These are phyloP conservation scores for Geodia barretti DNA, from an alignment of 37 sponge, comb jelly and placozoan genomes.

Conservation along the genomic window DNA sequence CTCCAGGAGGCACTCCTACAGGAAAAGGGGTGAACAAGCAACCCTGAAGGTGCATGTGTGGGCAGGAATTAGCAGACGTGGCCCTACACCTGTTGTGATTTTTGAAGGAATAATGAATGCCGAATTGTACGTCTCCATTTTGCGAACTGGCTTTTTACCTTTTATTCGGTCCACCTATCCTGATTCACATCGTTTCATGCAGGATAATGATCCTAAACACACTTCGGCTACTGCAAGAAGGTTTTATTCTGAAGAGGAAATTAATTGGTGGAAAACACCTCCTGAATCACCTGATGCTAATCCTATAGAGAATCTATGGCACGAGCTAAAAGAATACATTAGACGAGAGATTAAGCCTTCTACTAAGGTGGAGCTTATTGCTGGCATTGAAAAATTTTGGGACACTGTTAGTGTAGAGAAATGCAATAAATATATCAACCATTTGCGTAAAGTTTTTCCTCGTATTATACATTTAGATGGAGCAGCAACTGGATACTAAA, in stretches of 20 bases:
- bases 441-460: slow-evolving; percentile 23
- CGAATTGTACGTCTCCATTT: slow-evolving; percentile 11
- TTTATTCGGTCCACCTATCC: slow-evolving; percentile 17
- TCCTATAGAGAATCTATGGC: slow-evolving; percentile 34
- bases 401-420: slow-evolving; percentile 5
- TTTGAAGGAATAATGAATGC: slow-evolving; percentile 47
- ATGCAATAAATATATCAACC: slow-evolving; percentile 17
- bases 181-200: slow-evolving; percentile 32
- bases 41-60: slow-evolving; percentile 48
- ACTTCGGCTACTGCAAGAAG: slow-evolving; percentile 10
- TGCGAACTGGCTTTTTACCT: slow-evolving; percentile 15
- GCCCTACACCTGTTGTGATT: slow-evolving; percentile 16
- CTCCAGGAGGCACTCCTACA: too few relatives aligned
- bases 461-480: slow-evolving; percentile 19
- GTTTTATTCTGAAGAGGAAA: not conserved
- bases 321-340: slow-evolving; percentile 30
- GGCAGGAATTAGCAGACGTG: slow-evolving; percentile 36
- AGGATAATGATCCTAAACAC: slow-evolving; percentile 40
- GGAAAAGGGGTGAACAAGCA: too few relatives aligned
- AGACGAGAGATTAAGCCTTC: slow-evolving; percentile 29
- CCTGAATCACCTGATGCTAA: slow-evolving; percentile 29
- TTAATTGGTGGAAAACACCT: slow-evolving; percentile 43
- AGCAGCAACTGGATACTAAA: slow-evolving; percentile 31
- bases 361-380: slow-evolving; percentile 31
- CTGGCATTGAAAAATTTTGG: slow-evolving; percentile 26